Evolutionary conservation across 2,888 invertebrate genomes (phyloP), one percentile per base, ranked within the genome.

Genomic region (Panzeria rudis): DNA sequence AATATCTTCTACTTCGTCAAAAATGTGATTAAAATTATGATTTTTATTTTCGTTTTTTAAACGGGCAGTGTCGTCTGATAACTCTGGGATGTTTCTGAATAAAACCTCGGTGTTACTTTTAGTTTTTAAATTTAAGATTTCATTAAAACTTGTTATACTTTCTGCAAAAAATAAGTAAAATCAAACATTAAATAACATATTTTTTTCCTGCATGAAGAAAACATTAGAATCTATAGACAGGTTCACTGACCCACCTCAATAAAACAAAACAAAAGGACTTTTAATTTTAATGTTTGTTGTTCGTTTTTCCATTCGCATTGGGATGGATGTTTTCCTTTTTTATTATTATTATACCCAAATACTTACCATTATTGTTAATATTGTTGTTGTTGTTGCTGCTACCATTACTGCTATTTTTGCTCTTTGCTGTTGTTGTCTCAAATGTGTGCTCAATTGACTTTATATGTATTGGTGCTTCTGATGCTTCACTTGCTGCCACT

Each of bases 41-140:
- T 32, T 69, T 75, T 71, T 75, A 52, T 59, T 64, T 61, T 84
- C 73, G 66, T 77, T 81, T 84, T 86, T 72, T 62, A 84, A 84
- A 86, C 78, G 87, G 90, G 90, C 90, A 89, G 89, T 90, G 87
- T 87, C 83, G 87, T 87, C 84, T 86, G 80, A 71, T 87, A 73
- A 44, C 83, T 82, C 77, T 81, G 62, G 41, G 59, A 64, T 62
- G 56, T 77, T 72, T 64, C 61, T 61, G 80, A 83, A 75, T 78
- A 83, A 86, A 84, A 83, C 84, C 85, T 73, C 88, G 47, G 76
- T 69, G 73, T 68, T 64, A 20, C 54, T 35, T 29, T 54, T 47
- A 62, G 38, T 41, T 44, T 56, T 62, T 56, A 81, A 25, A 56
- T 72, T 72, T 68, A 77, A 73, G 13, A 76, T 52, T 62, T 78